phyloP scores from a whole-genome alignment of 2,888 invertebrate genomes.

The Ecliptopera silaceata region DNA sequence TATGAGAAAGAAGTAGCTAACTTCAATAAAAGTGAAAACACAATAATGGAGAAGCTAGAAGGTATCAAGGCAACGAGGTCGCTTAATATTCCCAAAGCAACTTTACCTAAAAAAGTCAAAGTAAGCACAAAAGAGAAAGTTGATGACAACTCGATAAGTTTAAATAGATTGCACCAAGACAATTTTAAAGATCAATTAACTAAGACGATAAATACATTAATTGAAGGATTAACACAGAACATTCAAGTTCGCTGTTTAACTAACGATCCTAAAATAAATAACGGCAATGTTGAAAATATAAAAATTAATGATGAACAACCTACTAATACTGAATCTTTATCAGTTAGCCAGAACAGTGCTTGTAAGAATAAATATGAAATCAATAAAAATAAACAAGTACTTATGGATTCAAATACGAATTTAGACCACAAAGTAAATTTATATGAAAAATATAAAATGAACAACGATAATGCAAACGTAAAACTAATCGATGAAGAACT shows the following conservation, averaged over 20 bases:
- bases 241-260: slow-evolving; percentile 19
- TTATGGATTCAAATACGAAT: not conserved
- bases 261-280: not conserved
- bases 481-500: slow-evolving; percentile 42
- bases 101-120: not conserved
- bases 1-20: slow-evolving; percentile 6
- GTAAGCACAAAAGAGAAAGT: not conserved
- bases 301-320: not conserved
- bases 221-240: slow-evolving; percentile 30
- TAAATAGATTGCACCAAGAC: not conserved
- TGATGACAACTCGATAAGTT: not conserved
- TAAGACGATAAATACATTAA: slow-evolving; percentile 32
- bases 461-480: slow-evolving; percentile 15
- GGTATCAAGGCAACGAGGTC: not conserved
- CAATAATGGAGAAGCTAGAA: slow-evolving; percentile 1
- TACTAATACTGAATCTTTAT: not conserved
- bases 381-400: not conserved
- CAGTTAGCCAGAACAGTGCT: slow-evolving; percentile 1
- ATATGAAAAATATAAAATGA: slow-evolving; percentile 16
- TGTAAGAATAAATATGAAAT: slow-evolving; percentile 1
- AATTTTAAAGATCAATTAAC: slow-evolving; percentile 28
- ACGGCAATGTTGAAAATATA: not conserved
- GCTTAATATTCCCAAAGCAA: not conserved
- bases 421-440: slow-evolving; percentile 3
- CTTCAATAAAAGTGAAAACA: not conserved